These are phyloP conservation scores for Acanthopleura granulata DNA, from an alignment of 2,888 invertebrate species.

Conservation along the genomic window DNA sequence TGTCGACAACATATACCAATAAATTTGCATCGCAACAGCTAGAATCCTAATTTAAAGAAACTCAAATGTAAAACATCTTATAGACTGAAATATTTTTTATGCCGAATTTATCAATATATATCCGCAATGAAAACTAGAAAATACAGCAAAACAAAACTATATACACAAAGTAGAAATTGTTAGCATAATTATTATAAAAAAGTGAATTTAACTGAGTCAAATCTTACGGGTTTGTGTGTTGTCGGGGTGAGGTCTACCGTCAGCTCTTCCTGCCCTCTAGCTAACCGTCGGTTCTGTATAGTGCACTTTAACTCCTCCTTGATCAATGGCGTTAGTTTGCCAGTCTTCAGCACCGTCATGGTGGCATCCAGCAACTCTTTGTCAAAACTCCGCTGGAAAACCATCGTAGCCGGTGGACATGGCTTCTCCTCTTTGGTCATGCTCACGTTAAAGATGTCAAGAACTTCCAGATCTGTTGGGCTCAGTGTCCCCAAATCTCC, in stretches of 20 bases:
- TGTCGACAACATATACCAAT: too few relatives aligned
- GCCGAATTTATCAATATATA: too few relatives aligned
- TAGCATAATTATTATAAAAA: too few relatives aligned
- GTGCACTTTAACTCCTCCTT: constrained; percentile 13
- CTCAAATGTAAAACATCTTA: too few relatives aligned
- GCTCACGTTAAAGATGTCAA: not conserved
- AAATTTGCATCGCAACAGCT: too few relatives aligned
- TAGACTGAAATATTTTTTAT: too few relatives aligned
- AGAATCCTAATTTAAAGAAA: too few relatives aligned
- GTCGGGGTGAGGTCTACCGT: not conserved
- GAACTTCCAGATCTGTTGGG: not conserved
- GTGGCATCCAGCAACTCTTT: not conserved
- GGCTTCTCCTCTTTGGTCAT: not conserved
- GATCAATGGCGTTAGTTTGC: constrained; percentile 8
- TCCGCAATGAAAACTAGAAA: too few relatives aligned
- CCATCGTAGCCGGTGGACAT: not conserved
- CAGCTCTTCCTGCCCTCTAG: not conserved
- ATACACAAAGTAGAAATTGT: too few relatives aligned
- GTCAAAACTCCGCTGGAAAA: not conserved
- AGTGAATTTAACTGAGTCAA: too few relatives aligned
- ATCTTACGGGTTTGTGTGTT: not conserved
- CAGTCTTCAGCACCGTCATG: not conserved
- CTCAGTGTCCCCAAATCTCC: not conserved
- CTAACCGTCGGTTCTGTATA: not conserved
- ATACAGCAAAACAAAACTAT: too few relatives aligned